Evolutionary conservation across 2,888 invertebrate species (phyloP), one percentile per base, ranked within the genome.

Genomic region (Pilophorus perplexus): DNA sequence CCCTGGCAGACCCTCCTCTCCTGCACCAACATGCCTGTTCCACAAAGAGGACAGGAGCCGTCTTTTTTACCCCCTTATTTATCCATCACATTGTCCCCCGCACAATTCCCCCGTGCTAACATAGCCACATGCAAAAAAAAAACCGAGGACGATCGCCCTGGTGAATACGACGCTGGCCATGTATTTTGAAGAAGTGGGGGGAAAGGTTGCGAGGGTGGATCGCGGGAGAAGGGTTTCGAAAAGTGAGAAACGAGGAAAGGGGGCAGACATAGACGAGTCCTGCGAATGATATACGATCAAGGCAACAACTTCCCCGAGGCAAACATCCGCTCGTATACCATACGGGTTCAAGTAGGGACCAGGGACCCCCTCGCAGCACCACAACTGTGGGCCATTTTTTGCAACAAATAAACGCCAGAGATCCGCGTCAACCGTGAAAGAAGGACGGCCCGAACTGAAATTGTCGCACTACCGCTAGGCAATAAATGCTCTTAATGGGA

Each of bases 261-360:
- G 50, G 50, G 8, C 16, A 6, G 25, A 46, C 46, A 22, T n/a
- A 52, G 52, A 52, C 52, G 50, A 50, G 50, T 46, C 50, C 50
- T 50, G 52, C 52, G 52, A 16, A 52, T 52, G 52, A 52, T 52
- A 28, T 52, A 52, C 52, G 52, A 52, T 52, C 52, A n/a, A n/a
- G n/a, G n/a, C n/a, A n/a, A n/a, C n/a, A n/a, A n/a, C n/a, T n/a
- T n/a, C n/a, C n/a, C n/a, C n/a, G n/a, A n/a, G n/a, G n/a, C n/a
- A n/a, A n/a, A n/a, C n/a, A n/a, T n/a, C n/a, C n/a, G n/a, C n/a
- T n/a, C n/a, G n/a, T n/a, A n/a, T n/a, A n/a, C n/a, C n/a, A n/a
- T n/a, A n/a, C n/a, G n/a, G n/a, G n/a, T n/a, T n/a, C n/a, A n/a
- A n/a, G n/a, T n/a, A n/a, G n/a, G n/a, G n/a, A n/a, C n/a, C n/a